A percentile compares a stretch with the other conserved stretches of the same genome.
These are phyloP conservation scores for Drosophila koepferae DNA, from an alignment of 2,888 invertebrate genomes.

Conservation along the genomic window DNA sequence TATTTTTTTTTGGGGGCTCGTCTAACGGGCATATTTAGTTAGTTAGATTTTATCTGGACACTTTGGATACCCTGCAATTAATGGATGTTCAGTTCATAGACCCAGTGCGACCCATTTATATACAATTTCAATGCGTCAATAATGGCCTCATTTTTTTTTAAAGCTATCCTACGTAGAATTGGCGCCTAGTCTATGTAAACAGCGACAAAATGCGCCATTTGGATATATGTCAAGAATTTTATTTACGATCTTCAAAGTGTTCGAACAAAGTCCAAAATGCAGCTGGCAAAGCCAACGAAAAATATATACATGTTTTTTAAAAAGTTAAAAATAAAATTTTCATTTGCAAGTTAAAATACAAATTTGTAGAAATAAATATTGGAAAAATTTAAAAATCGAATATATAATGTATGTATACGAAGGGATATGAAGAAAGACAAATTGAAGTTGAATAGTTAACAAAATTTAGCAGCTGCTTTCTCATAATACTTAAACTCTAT, in stretches of 20 bases:
- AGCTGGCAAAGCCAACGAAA: constrained; percentile 42
- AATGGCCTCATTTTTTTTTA: constrained; percentile 5
- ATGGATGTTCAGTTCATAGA: background rate
- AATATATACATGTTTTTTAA: constrained; percentile 1
- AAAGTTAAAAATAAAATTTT: constrained; percentile 35
- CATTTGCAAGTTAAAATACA: background rate
- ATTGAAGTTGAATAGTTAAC: background rate
- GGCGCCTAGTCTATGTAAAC: constrained; percentile 11
- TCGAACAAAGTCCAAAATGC: constrained; percentile 61
- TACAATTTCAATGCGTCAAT: constrained; percentile 50
- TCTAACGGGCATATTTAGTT: constrained; percentile 16
- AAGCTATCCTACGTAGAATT: constrained; percentile 12
- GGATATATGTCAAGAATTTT: constrained; percentile 65
- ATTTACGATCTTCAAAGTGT: constrained; percentile 33
- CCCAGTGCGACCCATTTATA: background rate
- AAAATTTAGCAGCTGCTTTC: background rate
- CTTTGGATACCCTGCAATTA: constrained; percentile 7
- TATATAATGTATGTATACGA: background rate
- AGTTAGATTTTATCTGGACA: background rate
- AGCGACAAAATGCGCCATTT: constrained; percentile 46
- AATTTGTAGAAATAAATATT: background rate
- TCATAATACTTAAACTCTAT: no score
- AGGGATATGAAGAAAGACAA: background rate
- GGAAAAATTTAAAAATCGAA: background rate
- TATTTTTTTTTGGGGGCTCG: constrained; percentile 54